Percentiles rank a stretch among this genome's conserved stretches.
Conservation (phyloP, 92 coral and sea anemone species). For the Diadumene lineata region DNA sequence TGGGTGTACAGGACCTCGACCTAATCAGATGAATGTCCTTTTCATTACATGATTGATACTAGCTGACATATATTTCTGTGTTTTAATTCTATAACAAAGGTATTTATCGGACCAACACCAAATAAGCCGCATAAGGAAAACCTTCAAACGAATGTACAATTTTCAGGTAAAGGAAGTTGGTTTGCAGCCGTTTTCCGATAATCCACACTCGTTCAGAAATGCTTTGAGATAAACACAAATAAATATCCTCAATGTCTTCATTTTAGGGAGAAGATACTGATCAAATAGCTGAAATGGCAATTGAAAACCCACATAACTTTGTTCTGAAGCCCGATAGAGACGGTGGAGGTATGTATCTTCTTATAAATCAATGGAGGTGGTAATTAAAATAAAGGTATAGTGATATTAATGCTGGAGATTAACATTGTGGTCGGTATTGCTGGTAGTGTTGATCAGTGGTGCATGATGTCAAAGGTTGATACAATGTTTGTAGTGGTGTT, state of each 20-base stretch:
- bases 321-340: background rate
- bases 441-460: background rate
- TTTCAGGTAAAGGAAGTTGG: background rate
- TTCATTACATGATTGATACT: too few relatives aligned
- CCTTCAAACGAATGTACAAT: background rate
- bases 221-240: too few relatives aligned
- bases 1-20: too few relatives aligned
- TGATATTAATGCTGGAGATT: too few relatives aligned
- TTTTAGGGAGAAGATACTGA: background rate
- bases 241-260: background rate
- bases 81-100: background rate
- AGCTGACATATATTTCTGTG: background rate
- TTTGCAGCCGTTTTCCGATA: too few relatives aligned
- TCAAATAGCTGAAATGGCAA: background rate
- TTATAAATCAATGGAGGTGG: too few relatives aligned
- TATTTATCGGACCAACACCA: background rate
- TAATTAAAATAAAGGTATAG: too few relatives aligned
- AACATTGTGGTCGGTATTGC: too few relatives aligned
- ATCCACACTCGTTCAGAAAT: too few relatives aligned
- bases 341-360: background rate
- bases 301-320: background rate
- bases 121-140: background rate
- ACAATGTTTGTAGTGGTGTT: too few relatives aligned
- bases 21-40: too few relatives aligned
- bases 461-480: too few relatives aligned